phyloP scores from a whole-genome alignment of 1,140 invertebrate genomes.

The Chironomus tepperi region DNA sequence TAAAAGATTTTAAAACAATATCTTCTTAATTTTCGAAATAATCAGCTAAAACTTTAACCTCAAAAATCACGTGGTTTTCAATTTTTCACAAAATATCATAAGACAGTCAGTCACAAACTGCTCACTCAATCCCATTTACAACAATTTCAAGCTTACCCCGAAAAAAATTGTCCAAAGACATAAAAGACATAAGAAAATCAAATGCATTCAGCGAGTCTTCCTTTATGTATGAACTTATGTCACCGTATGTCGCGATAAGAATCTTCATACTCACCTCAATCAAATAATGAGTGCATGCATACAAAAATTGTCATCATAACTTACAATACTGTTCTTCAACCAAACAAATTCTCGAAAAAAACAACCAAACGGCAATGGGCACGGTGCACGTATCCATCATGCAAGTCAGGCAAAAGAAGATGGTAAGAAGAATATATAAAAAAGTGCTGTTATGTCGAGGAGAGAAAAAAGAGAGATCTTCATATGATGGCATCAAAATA shows the following conservation, averaged over 20 bases:
- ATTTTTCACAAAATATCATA: too few species aligned
- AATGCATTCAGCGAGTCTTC: neutral
- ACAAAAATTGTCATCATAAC: conserved; percentile 9
- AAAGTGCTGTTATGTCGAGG: too few species aligned
- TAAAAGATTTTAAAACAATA: too few species aligned
- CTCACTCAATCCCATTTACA: too few species aligned
- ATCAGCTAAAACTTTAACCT: too few species aligned
- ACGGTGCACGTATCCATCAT: neutral
- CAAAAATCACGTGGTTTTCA: too few species aligned
- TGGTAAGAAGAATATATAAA: too few species aligned
- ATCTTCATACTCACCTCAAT: conserved; percentile 22
- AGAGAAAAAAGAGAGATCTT: neutral
- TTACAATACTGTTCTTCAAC: neutral
- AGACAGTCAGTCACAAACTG: too few species aligned
- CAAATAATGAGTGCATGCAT: conserved; percentile 18
- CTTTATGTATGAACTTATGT: conserved; percentile 15
- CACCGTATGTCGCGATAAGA: conserved; percentile 17
- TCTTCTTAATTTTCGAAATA: too few species aligned
- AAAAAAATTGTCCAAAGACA: neutral
- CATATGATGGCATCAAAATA: neutral
- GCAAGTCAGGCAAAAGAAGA: neutral
- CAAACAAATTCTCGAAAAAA: neutral
- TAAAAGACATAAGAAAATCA: conserved; percentile 3
- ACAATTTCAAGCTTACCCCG: too few species aligned
- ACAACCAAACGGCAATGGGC: neutral